Base-by-base conservation (phyloP, 2,797 vertebrate species). In the Lutjanus campechanus region DNA sequence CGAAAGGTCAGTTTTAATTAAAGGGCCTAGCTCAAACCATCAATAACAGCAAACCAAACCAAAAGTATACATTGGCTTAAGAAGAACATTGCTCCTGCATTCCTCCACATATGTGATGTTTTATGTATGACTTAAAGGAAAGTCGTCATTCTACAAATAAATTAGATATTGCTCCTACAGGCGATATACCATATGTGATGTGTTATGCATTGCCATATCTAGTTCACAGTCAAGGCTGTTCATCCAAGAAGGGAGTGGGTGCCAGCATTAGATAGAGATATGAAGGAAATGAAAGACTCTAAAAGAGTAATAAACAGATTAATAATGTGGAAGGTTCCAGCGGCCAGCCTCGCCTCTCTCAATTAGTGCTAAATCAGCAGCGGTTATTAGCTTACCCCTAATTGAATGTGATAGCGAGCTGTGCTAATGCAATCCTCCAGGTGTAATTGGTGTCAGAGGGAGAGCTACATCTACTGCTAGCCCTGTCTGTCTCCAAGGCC, bases 321-420 rank as follows among this genome's bases (percentile, higher is more conserved):
- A 93, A 90, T 91, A 90, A 88, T 71, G 69, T 83, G 80, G 59
- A 90, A 73, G 78, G 77, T 84, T 92, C 82, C 72, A 72, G 82
- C 71, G 83, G 78, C 85, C 89, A 76, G 86, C 75, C 73, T 92
- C 61, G 69, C 84, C 84, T 90, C 90, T 92, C 92, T 94, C 91
- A 90, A 95, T 95, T 95, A 95, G 91, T 81, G 89, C 88, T 91
- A 90, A 94, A 95, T 95, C 92, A 94, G 92, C 85, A 68, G 86
- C 67, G 66, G 85, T 91, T 94, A 93, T 93, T 91, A 88, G 83
- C 76, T 73, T 58, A 82, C 36, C 79, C 46, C 86, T 95, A 95
- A 95, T 94, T 95, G 92, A 94, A 95, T 92, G 87, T 85, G 94
- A 93, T 92, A 81, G 90, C 59, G 73, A 87, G 85, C 81, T 64